phyloP scores from a whole-genome alignment of 1,140 invertebrate species.

The Laupala kohalensis region DNA sequence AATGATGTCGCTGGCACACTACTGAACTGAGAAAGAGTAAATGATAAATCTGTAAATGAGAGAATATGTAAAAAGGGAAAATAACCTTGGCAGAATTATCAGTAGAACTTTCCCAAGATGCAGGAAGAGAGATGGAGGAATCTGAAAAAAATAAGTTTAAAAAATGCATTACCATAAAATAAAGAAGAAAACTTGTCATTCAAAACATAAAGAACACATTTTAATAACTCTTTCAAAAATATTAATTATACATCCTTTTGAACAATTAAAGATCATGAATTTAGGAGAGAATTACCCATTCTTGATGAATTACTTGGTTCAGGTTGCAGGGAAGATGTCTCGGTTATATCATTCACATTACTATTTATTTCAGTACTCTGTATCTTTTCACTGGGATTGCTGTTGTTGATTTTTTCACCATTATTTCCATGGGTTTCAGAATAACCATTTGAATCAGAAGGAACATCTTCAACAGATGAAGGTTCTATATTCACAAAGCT shows the following conservation, averaged over 20 bases:
- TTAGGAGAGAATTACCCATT: no score
- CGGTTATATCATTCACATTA: no score
- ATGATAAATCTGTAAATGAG: not conserved
- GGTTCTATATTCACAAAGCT: constrained; percentile 58
- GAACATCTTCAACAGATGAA: constrained; percentile 38
- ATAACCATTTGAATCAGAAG: constrained; percentile 9
- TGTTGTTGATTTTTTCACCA: not conserved
- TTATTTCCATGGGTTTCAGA: not conserved
- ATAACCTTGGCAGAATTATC: not conserved
- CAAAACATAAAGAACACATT: no score
- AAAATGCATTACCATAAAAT: not conserved
- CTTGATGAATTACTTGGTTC: no score
- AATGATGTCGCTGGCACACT: no score
- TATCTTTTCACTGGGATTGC: constrained; percentile 1
- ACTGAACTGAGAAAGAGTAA: not conserved
- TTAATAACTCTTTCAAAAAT: no score
- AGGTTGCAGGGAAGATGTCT: no score
- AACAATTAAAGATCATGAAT: no score
- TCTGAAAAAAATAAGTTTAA: not conserved
- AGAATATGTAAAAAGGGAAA: not conserved
- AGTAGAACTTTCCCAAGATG: not conserved
- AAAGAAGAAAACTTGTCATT: no score
- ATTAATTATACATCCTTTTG: no score
- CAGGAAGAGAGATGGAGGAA: not conserved
- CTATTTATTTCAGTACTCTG: not conserved